Conservation (phyloP, 2,113 vertebrate species). For the Leptocoma aspasia region DNA sequence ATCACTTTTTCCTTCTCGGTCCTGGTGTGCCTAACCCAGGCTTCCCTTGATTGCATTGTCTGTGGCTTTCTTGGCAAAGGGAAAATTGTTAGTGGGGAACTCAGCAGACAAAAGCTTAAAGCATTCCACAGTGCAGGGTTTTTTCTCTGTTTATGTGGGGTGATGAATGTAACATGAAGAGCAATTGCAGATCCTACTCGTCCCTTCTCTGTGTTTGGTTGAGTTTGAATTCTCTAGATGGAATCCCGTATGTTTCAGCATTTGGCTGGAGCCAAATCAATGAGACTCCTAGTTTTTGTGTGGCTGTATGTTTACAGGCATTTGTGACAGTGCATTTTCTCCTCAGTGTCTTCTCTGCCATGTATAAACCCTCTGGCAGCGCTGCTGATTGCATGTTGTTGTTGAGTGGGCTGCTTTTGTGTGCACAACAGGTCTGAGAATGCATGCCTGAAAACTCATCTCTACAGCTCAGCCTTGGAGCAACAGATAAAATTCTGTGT, state of each 20-base stretch:
- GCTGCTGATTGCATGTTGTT: fast-evolving
- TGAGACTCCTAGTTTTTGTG: not conserved
- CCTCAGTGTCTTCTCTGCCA: not conserved
- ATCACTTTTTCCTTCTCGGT: not conserved
- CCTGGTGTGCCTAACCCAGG: not conserved
- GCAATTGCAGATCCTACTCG: not conserved
- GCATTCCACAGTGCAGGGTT: not conserved
- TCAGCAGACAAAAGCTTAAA: not conserved
- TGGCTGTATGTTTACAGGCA: not conserved
- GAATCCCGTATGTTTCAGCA: not conserved
- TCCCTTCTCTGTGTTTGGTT: not conserved
- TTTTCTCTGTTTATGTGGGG: not conserved
- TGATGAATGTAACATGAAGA: not conserved
- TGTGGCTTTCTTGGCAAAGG: not conserved
- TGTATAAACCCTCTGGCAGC: not conserved
- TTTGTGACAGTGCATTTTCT: not conserved
- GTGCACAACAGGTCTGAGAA: not conserved
- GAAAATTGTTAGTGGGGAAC: not conserved
- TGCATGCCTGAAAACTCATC: not conserved
- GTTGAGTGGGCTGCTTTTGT: not conserved
- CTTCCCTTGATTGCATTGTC: not conserved
- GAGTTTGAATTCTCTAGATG: not conserved
- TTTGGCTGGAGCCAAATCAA: not conserved
- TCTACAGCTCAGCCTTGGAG: not conserved
- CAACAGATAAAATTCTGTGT: not conserved